Percentiles rank a stretch among this genome's conserved stretches.
These are phyloP conservation scores for Cyprinus carpio DNA, from an alignment of 2,113 vertebrate species.

Conservation along the genomic window DNA sequence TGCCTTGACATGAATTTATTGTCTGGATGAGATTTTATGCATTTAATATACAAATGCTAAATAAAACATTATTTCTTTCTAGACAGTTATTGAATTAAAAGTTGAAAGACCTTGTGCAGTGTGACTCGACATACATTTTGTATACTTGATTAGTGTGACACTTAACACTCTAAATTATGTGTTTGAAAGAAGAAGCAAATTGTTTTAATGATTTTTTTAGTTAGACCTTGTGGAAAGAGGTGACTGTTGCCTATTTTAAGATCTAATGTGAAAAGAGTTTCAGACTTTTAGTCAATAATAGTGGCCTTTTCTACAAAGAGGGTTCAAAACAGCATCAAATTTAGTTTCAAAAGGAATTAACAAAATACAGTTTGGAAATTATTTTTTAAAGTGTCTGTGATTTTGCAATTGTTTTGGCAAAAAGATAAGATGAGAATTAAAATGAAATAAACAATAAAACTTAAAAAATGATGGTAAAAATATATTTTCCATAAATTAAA, in stretches of 20 bases:
- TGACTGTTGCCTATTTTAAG: neutral
- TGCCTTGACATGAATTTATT: neutral
- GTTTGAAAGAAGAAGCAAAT: neutral
- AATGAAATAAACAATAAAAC: neutral
- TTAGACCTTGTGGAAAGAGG: neutral
- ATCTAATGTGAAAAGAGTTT: neutral
- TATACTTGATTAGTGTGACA: neutral
- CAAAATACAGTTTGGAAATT: too few relatives aligned
- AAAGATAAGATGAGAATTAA: neutral
- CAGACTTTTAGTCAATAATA: neutral
- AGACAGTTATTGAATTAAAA: neutral
- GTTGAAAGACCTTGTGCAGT: neutral
- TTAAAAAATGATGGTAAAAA: neutral
- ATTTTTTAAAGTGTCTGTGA: neutral
- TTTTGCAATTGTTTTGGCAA: neutral
- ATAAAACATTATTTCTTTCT: neutral
- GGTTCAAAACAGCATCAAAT: neutral
- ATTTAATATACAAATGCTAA: neutral
- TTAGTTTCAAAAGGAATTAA: neutral
- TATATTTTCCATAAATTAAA: neutral
- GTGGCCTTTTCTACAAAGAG: neutral
- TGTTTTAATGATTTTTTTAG: neutral
- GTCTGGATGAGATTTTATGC: neutral
- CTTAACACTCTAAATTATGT: neutral
- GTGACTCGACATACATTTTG: neutral